Evolutionary conservation across 2,113 vertebrate genomes (phyloP), one percentile per base, ranked within the genome.

Genomic region (Indri indri): DNA sequence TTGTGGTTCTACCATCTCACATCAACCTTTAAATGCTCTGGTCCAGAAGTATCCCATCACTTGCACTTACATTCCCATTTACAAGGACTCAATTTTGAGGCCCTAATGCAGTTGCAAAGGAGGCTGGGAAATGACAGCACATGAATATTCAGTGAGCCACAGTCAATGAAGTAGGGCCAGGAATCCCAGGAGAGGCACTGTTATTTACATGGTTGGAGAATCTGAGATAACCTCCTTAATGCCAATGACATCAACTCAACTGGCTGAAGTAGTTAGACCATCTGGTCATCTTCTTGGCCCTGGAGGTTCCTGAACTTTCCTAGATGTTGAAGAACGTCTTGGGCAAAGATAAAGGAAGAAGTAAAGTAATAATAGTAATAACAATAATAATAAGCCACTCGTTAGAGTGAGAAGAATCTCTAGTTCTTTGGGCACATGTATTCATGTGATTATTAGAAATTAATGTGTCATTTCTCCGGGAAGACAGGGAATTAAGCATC

Each of bases 271-370:
- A 84, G 66, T 17, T 54, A 52, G 57, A 50, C 9, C 22, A 37
- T 34, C 30, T 96, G 54, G 47, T 92, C 10, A 32, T 88, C 85
- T 47, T 59, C 70, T 32, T n/a, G 45, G 42, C 79, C 13, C 83
- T 76, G 57, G 42, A 79, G 47, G 14, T n/a, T 70, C 37, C 37
- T 85, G 76, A 22, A 59, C 25, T 74, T 74, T 42, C 32, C 82
- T 37, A 88, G 65, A 82, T 91, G 65, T 63, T 65, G 27, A 93
- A 88, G 57, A 91, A 70, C 27, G 66, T 73, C 45, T 79, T 85
- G 32, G 52, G 16, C 40, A 97, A 94, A 96, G 16, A 71, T 61
- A 88, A 97, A 96, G 79, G 17, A 91, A 92, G 30, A 83, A 52
- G 73, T 81, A 92, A 79, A 85, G 52, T n/a, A 42, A 42, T 65